phyloP scores from a whole-genome alignment of 2,888 invertebrate species.

The Ischnura elegans region DNA sequence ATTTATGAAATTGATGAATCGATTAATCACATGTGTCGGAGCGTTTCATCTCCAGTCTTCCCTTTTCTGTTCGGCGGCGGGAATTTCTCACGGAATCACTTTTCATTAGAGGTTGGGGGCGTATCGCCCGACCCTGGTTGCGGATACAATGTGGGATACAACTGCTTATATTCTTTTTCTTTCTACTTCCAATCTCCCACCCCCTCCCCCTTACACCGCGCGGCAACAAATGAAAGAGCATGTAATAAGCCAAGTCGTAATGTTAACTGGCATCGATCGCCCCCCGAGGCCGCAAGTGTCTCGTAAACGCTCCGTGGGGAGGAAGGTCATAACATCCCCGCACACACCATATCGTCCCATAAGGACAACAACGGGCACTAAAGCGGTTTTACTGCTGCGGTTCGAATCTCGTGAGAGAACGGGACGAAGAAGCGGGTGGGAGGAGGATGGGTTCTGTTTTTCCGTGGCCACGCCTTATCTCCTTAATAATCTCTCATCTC shows the following conservation, averaged over 20 bases:
- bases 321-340: not conserved
- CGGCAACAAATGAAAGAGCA: not conserved
- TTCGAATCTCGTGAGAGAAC: not conserved
- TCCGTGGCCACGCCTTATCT: constrained; percentile 9
- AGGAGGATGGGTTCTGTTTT: not conserved
- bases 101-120: not conserved
- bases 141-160: not conserved
- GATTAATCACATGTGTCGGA: not conserved
- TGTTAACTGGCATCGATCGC: not conserved
- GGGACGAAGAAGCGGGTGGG: not conserved
- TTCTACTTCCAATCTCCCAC: not conserved
- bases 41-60: not conserved
- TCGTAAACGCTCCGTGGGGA: not conserved
- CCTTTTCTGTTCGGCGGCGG: not conserved
- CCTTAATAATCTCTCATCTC: not conserved
- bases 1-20: not conserved
- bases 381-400: not conserved
- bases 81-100: not conserved
- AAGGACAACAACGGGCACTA: constrained; percentile 16
- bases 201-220: not conserved
- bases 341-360: not conserved
- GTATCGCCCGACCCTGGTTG: not conserved
- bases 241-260: not conserved
- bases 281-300: constrained; percentile 3
- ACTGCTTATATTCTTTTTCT: not conserved